Evolutionary conservation across 2,888 invertebrate species (phyloP), one percentile per base, ranked within the genome.

Genomic region (Neuroscelio doddi): DNA sequence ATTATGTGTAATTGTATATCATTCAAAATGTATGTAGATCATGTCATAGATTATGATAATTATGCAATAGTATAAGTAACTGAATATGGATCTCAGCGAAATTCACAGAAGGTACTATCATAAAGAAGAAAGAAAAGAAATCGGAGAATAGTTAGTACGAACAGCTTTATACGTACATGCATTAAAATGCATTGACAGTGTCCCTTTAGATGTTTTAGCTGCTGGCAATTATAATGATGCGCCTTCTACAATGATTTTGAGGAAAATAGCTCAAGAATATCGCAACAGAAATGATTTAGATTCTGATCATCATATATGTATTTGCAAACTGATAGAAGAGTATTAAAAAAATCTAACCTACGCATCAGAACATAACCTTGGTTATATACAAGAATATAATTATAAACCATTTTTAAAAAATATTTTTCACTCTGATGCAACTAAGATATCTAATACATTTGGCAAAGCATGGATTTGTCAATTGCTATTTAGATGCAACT

Each of bases 171-270:
- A n/a, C n/a, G n/a, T n/a, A n/a, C n/a, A n/a, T n/a, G n/a, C n/a
- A n/a, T n/a, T 56, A 10, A 10, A 41, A 1, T 32, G 21, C 4
- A 30, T 61, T 2, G 27, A 46, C 3, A 7, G 26, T 0, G 52
- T 45, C 14, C 34, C 59, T 1, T 3, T 10, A 5, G 46, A 59
- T 32, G 10, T 52, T 1, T 29, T 59, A 8, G 24, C 10, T 7
- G 30, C 21, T 7, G 58, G 51, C 0, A 58, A 58, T 29, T 15
- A 45, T 9, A 38, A 51, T n/a, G 8, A 44, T 12, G 45, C 44
- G 14, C 38, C 30, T 4, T 39, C 39, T 29, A 10, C 8, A 8
- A 34, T 34, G 12, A 9, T 50, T 9, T 16, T 58, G 1, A 38
- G 39, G 10, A 27, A 39, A 34, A 58, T 58, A 8, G 14, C 50